Percentiles rank a stretch among this genome's conserved stretches.
Conservation (phyloP, 2,888 invertebrate genomes). For the Dynastes maya region DNA sequence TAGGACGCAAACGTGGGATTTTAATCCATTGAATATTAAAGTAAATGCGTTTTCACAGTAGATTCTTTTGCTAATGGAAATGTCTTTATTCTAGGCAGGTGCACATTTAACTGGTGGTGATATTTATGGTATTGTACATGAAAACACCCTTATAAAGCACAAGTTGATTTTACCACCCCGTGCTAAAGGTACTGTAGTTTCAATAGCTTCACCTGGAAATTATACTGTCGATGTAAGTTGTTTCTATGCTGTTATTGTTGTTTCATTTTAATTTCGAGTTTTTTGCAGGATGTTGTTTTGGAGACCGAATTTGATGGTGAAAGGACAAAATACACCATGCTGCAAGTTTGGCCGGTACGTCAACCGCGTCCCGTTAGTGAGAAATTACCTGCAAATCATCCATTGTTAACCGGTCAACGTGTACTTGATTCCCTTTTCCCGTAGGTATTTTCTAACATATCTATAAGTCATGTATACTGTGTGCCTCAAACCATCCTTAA, state of each 20-base stretch:
- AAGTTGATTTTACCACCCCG: slow-evolving; percentile 95
- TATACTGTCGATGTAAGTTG: slow-evolving; percentile 91
- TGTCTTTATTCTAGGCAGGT: slow-evolving; percentile 78
- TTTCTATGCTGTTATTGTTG: no score
- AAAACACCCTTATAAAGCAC: slow-evolving; percentile 98
- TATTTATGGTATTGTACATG: slow-evolving; percentile 95
- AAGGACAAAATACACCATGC: slow-evolving; percentile 92
- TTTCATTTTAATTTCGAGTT: not conserved
- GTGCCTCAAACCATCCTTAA: no score
- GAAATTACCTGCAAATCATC: slow-evolving; percentile 98
- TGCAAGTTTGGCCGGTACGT: slow-evolving; percentile 99
- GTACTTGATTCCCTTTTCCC: slow-evolving; percentile 99
- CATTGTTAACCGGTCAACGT: slow-evolving; percentile 97
- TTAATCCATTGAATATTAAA: slow-evolving; percentile 87
- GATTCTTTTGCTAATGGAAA: slow-evolving; percentile 33
- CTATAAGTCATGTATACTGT: no score
- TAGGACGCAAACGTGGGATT: slow-evolving; percentile 91
- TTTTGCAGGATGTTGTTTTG: slow-evolving; percentile 88
- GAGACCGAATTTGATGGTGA: slow-evolving; percentile 99
- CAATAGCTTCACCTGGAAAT: slow-evolving; percentile 93
- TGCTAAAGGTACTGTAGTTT: slow-evolving; percentile 96
- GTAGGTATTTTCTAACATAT: slow-evolving; percentile 72
- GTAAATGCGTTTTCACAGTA: slow-evolving; percentile 66
- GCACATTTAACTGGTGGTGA: slow-evolving; percentile 99
- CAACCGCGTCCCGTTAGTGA: slow-evolving; percentile 97